Evolutionary conservation across 2,113 vertebrate species (phyloP).

Genomic region (Athene cunicularia): DNA sequence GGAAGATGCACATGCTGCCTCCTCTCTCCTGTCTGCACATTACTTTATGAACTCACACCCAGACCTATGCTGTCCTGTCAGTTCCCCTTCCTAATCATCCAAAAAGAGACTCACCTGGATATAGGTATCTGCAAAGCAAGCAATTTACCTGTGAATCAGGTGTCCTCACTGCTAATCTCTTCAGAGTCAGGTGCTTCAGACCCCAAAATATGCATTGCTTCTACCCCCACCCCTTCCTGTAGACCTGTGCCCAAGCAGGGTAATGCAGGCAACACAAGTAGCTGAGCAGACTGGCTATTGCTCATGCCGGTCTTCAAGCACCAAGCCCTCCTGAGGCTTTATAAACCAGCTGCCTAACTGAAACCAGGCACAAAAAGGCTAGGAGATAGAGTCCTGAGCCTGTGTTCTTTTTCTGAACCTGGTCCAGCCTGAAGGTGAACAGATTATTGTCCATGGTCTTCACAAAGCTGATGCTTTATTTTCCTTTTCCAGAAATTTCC

Average conservation of each 20-base stretch:
- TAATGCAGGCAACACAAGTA: fast-evolving
- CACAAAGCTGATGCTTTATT: neutral
- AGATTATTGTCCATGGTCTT: neutral
- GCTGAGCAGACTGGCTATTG: neutral
- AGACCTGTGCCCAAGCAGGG: neutral
- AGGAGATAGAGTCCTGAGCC: neutral
- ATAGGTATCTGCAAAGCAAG: neutral
- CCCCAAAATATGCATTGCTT: fast-evolving
- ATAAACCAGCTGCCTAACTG: neutral
- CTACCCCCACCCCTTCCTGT: neutral
- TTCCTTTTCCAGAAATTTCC: neutral
- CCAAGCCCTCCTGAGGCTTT: neutral
- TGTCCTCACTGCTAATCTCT: neutral
- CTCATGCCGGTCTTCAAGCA: neutral
- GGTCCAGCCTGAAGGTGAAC: neutral
- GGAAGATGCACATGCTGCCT: fast-evolving
- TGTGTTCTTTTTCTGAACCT: neutral
- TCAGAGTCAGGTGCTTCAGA: neutral
- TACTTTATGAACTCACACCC: neutral
- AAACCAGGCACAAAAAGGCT: neutral
- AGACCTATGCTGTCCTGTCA: neutral
- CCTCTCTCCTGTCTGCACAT: fast-evolving
- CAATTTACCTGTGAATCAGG: neutral
- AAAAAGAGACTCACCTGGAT: neutral
- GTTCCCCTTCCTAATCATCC: neutral